Evolutionary conservation across 2,797 vertebrate species (phyloP).

Genomic region (Tauraco hartlaubi): DNA sequence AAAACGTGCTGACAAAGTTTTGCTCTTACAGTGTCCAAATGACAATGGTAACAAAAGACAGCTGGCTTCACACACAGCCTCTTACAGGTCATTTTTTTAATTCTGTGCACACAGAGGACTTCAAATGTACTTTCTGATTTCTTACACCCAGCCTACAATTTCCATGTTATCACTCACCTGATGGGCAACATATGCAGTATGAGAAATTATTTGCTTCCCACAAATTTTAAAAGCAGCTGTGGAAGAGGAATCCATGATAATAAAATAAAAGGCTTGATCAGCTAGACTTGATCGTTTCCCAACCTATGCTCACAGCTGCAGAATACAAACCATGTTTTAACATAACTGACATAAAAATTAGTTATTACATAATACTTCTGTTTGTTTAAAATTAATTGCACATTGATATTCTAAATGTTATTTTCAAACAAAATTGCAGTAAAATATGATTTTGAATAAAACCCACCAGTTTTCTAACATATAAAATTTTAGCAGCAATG

Average conservation of each 20-base stretch:
- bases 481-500: constrained; percentile 23
- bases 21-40: constrained; percentile 71
- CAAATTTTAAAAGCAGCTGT: constrained; percentile 71
- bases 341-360: constrained; percentile 47
- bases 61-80: constrained; percentile 57
- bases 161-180: constrained; percentile 62
- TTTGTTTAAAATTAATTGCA: constrained; percentile 48
- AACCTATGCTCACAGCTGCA: constrained; percentile 66
- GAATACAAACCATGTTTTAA: constrained; percentile 55
- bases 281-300: constrained; percentile 47
- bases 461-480: constrained; percentile 18
- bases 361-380: constrained; percentile 17
- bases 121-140: constrained; percentile 40
- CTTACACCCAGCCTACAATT: constrained; percentile 56
- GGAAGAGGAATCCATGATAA: constrained; percentile 62
- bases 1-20: constrained; percentile 75
- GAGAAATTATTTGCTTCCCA: constrained; percentile 70
- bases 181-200: constrained; percentile 62
- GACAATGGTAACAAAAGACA: constrained; percentile 72
- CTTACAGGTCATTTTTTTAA: constrained; percentile 57
- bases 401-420: constrained; percentile 34
- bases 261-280: constrained; percentile 67
- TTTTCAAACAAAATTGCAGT: constrained; percentile 23
- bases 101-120: constrained; percentile 68
- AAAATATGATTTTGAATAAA: constrained; percentile 50